phyloP scores from a whole-genome alignment of 2,113 vertebrate genomes.

The Romanogobio albipinnatus region DNA sequence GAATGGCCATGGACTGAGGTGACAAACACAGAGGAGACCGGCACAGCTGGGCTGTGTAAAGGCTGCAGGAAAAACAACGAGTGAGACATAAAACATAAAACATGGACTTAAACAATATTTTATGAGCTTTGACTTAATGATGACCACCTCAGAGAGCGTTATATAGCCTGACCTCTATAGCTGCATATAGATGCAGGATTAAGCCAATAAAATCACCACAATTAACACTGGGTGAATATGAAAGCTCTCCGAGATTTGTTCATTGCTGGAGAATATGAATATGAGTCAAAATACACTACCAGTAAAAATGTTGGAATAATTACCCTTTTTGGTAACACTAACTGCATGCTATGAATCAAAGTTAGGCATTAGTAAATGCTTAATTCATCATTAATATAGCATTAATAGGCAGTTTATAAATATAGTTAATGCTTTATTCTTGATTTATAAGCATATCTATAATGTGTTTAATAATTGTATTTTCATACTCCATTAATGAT shows the following conservation, averaged over 20 bases:
- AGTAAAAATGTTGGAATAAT: too few species aligned
- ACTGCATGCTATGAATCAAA: too few species aligned
- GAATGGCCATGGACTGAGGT: constrained; percentile 63
- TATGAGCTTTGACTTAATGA: constrained; percentile 23
- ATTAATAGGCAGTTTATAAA: too few species aligned
- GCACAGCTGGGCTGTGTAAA: constrained; percentile 54
- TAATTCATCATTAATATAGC: too few species aligned
- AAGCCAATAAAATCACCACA: neutral
- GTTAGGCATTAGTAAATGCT: too few species aligned
- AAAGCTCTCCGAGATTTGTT: neutral
- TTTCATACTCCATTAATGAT: too few species aligned
- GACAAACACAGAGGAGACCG: constrained; percentile 66
- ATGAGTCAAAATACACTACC: neutral
- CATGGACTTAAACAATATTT: constrained; percentile 17
- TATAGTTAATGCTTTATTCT: too few species aligned
- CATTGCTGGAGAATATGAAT: neutral
- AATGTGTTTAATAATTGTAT: too few species aligned
- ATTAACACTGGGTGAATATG: neutral
- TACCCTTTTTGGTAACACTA: too few species aligned
- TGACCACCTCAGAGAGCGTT: constrained; percentile 14
- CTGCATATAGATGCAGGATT: neutral
- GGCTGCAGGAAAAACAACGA: neutral
- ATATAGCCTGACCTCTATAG: neutral
- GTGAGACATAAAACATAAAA: constrained; percentile 34
- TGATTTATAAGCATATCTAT: too few species aligned